phyloP scores from a whole-genome alignment of 1,140 invertebrate genomes.

The Brachionus plicatilis region DNA sequence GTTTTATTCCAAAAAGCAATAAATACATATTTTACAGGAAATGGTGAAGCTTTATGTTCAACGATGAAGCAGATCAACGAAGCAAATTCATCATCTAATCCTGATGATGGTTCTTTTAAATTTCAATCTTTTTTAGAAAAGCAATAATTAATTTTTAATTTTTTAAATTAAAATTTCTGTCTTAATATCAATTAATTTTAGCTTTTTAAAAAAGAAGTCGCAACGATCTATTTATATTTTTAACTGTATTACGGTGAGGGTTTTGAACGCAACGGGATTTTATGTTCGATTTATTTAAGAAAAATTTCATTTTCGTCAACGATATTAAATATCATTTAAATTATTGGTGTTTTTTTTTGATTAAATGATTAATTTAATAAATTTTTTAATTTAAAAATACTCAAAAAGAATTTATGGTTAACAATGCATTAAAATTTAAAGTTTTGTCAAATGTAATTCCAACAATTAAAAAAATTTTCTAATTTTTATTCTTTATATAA shows the following conservation, averaged over 20 bases:
- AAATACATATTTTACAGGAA: constrained; percentile 90
- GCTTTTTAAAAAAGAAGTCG: background rate
- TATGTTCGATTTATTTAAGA: background rate
- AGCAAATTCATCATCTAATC: background rate
- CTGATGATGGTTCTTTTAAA: constrained; percentile 11
- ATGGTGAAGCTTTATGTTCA: constrained; percentile 81
- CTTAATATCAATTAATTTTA: background rate
- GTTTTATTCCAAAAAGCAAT: constrained; percentile 90
- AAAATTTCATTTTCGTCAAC: background rate
- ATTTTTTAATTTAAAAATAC: background rate
- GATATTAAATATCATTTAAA: background rate
- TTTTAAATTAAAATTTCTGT: background rate
- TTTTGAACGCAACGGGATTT: background rate
- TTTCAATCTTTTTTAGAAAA: constrained; percentile 38
- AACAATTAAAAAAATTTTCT: too few relatives aligned
- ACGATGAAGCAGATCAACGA: constrained; percentile 88
- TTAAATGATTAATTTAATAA: background rate
- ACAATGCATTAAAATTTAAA: too few relatives aligned
- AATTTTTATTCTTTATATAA: too few relatives aligned
- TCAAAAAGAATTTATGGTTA: background rate
- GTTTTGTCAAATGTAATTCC: too few relatives aligned
- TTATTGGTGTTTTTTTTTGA: background rate
- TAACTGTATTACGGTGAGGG: background rate
- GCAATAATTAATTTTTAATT: background rate
- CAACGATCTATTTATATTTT: background rate